Conservation (phyloP, 2,113 vertebrate genomes). For the Syngnathoides biaculeatus region DNA sequence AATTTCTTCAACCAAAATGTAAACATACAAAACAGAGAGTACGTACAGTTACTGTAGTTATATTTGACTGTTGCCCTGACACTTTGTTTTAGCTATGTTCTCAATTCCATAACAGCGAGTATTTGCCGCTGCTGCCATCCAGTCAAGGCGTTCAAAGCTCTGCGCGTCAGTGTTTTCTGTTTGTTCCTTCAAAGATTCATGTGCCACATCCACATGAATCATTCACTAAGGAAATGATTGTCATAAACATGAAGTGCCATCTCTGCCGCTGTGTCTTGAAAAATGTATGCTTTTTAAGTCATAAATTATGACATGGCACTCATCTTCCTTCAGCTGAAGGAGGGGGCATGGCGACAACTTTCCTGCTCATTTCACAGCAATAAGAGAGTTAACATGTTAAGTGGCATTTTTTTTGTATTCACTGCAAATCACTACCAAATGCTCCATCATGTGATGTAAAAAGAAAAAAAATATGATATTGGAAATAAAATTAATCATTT, state of each 20-base stretch:
- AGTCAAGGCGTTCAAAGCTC: conserved; percentile 26
- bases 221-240: conserved; percentile 73
- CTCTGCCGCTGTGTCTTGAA: conserved; percentile 68
- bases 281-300: conserved; percentile 72
- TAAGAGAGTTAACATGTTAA: not conserved
- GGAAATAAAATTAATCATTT: too few relatives aligned
- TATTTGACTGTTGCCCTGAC: conserved; percentile 3
- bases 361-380: conserved; percentile 19
- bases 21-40: too few relatives aligned
- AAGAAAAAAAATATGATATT: not conserved
- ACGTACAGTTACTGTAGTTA: too few relatives aligned
- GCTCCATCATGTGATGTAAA: not conserved
- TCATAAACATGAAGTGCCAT: conserved; percentile 70
- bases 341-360: conserved; percentile 20
- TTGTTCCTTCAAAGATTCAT: conserved; percentile 72
- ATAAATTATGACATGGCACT: conserved; percentile 70
- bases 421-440: not conserved
- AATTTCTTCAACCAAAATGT: too few relatives aligned
- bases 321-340: conserved; percentile 26
- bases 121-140: conserved; percentile 12
- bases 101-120: conserved; percentile 7
- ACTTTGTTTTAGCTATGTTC: not conserved
- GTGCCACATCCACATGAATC: conserved; percentile 66
- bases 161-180: conserved; percentile 57
- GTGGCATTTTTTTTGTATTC: not conserved